Conservation (phyloP, 92 coral and sea anemone genomes). For the Phenganax stokvisi region DNA sequence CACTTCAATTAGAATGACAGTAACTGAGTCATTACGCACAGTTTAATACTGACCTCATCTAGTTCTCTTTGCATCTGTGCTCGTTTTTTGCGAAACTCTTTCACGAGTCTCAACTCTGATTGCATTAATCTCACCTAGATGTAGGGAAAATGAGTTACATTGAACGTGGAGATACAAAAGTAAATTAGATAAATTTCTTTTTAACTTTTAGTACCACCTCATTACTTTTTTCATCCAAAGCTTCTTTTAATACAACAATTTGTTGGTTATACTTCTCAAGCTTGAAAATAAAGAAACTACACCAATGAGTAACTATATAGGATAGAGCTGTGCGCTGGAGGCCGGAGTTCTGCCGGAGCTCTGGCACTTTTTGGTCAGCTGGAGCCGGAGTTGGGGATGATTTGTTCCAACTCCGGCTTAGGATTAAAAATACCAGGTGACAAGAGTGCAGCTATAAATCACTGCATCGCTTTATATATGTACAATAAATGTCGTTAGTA, state of each 20-base stretch:
- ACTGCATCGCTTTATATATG: too few relatives aligned
- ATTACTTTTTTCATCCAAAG: conserved; percentile 78
- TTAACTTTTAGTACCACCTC: conserved; percentile 49
- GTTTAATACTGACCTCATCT: conserved; percentile 66
- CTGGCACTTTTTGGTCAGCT: too few relatives aligned
- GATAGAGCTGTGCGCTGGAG: too few relatives aligned
- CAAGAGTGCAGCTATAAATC: too few relatives aligned
- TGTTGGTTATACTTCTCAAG: conserved; percentile 79
- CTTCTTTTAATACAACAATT: conserved; percentile 71
- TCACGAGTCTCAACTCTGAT: conserved; percentile 88
- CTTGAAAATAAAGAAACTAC: conserved; percentile 28
- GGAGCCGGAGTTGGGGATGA: too few relatives aligned
- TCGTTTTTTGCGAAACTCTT: conserved; percentile 93
- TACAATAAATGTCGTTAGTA: too few relatives aligned
- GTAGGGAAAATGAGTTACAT: background rate
- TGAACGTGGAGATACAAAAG: background rate
- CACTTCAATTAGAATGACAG: background rate
- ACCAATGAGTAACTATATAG: too few relatives aligned
- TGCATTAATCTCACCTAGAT: conserved; percentile 86
- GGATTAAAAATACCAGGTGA: too few relatives aligned
- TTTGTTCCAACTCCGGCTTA: too few relatives aligned
- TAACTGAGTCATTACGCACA: background rate
- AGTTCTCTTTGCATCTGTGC: conserved; percentile 97
- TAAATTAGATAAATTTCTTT: background rate
- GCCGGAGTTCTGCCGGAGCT: too few relatives aligned